Conservation (phyloP, 2,797 vertebrate species). For the Leptodactylus fallax region DNA sequence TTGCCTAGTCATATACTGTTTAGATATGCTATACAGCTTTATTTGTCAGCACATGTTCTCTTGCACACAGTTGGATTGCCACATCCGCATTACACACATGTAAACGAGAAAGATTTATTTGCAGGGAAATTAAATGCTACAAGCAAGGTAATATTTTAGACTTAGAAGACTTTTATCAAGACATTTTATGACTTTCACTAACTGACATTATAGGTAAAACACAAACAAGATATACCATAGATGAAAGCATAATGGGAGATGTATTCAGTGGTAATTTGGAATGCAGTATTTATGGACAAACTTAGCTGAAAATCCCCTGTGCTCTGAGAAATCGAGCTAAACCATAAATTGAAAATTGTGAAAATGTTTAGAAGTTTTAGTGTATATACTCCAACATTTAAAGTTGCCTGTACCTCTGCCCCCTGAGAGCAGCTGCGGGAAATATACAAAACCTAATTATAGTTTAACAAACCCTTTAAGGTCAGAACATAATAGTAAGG, state of each 20-base stretch:
- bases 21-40: too few species aligned
- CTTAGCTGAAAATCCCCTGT: conserved; percentile 21
- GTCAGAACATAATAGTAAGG: conserved; percentile 43
- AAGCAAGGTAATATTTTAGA: too few species aligned
- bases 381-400: conserved; percentile 40
- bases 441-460: conserved; percentile 54
- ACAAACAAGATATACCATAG: not conserved
- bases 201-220: not conserved
- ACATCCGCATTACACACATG: too few species aligned
- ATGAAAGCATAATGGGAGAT: not conserved
- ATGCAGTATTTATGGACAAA: conserved; percentile 1
- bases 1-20: too few species aligned
- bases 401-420: conserved; percentile 15
- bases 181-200: not conserved
- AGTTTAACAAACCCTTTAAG: conserved; percentile 52
- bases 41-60: too few species aligned
- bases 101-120: too few species aligned
- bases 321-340: conserved; percentile 6
- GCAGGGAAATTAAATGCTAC: too few species aligned
- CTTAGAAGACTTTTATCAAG: too few species aligned
- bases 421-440: conserved; percentile 32
- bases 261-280: not conserved
- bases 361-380: conserved; percentile 14
- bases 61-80: too few species aligned
- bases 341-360: conserved; percentile 44